Percentiles rank a stretch among this genome's conserved stretches.
Evolutionary conservation across 2,797 vertebrate species (phyloP).

Genomic region (Sparidentex hasta): DNA sequence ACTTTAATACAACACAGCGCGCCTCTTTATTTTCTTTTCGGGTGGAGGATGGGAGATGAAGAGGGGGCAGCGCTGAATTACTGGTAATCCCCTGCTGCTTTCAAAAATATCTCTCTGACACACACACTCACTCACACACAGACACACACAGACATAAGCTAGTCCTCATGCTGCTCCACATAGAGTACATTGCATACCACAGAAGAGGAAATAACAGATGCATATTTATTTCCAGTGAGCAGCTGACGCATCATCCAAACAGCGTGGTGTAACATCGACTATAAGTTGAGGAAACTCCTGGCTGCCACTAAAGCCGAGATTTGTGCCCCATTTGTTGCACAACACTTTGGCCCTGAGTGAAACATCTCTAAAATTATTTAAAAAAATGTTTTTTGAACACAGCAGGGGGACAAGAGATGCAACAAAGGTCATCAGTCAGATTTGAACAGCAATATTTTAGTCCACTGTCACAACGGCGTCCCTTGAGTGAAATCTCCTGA

Average conservation of each 20-base stretch:
- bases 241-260: slow-evolving; percentile 22
- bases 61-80: slow-evolving; percentile 13
- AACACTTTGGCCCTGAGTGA: background rate
- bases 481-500: too few species aligned
- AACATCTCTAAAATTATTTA: background rate
- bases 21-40: slow-evolving; percentile 14
- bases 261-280: background rate
- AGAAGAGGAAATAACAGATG: slow-evolving; percentile 9
- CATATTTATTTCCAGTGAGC: slow-evolving; percentile 14
- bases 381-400: background rate
- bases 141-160: slow-evolving; percentile 1
- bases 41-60: background rate
- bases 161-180: background rate
- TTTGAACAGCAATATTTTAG: background rate
- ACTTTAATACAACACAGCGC: background rate
- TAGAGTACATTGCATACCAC: background rate
- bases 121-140: background rate
- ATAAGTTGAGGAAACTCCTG: background rate
- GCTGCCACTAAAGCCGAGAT: background rate
- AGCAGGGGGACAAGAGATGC: background rate
- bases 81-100: slow-evolving; percentile 29
- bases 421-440: background rate
- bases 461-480: background rate
- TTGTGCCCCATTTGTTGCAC: background rate
- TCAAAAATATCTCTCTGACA: slow-evolving; percentile 3